Base-by-base conservation (phyloP, 2,113 vertebrate genomes). In the Rhea pennata region DNA sequence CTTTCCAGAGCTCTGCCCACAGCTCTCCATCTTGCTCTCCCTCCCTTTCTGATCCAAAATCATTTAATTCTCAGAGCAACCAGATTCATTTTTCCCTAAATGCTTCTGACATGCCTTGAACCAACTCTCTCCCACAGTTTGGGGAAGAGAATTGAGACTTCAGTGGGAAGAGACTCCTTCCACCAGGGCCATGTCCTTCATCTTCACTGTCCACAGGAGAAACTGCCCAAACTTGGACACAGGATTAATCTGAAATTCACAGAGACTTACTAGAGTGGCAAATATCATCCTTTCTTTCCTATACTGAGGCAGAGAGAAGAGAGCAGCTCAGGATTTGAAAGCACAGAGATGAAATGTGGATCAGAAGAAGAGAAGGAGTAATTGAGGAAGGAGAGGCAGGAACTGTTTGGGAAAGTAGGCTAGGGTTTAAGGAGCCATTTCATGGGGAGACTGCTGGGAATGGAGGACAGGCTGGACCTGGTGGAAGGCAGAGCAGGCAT, bases 11-110 rank as follows among this genome's bases (percentile, higher is more conserved):
- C 33, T 78, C 10, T 50, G 14, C 46, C 48, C 51, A 67, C 69
- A 67, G 40, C 17, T 64, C 23, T 62, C 20, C 16, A 61, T 14
- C 39, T 74, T 39, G 82, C 23, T 84, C 78, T 44, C 21, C 14
- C 10, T 71, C 46, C 33, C 19, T 16, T 36, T 74, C 67, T 15
- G 19, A 72, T 61, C 16, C 31, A 91, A 84, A 88, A 62, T 4
- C 5, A 4, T 59, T 78, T 84, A 82, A 87, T 61, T 76, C 73
- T 78, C 70, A 84, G 70, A 93, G 73, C 58, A 89, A 51, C 51
- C 70, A 92, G 74, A 61, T 69, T 58, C 3, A 48, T 44, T 91
- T 94, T 93, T 59, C 29, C 15, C 69, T 79, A 36, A 36, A 46
- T 1, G 2, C 51, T 91, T 87, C 62, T 87, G 74, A 78, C 61